Conservation (phyloP, 2,113 vertebrate species). For the Catagonus wagneri region DNA sequence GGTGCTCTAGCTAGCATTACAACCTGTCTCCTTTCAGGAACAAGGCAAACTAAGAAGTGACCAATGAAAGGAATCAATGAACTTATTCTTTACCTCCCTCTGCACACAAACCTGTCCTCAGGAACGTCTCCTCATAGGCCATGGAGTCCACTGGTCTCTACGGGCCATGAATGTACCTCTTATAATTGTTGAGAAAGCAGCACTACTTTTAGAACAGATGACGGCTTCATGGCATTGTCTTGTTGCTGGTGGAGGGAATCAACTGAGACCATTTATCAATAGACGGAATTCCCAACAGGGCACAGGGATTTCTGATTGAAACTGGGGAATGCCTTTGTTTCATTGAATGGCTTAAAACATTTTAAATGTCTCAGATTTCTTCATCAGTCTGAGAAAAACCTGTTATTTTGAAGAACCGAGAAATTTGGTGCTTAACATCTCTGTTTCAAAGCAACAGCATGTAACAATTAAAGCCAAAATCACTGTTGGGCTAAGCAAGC, state of each 20-base stretch:
- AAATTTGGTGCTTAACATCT: background rate
- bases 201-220: background rate
- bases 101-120: background rate
- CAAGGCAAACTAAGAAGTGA: slow-evolving; percentile 11
- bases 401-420: slow-evolving; percentile 33
- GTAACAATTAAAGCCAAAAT: background rate
- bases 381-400: background rate
- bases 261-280: background rate
- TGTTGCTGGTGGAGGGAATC: background rate
- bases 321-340: background rate
- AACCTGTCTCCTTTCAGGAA: background rate
- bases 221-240: background rate
- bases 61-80: background rate
- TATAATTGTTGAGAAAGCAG: background rate
- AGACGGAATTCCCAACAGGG: slow-evolving; percentile 14
- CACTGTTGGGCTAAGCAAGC: background rate
- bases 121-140: background rate
- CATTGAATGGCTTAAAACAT: background rate
- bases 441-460: background rate
- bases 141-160: background rate
- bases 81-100: background rate
- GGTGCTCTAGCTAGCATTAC: background rate
- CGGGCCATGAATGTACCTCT: background rate
- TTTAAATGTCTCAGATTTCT: background rate
- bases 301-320: slow-evolving; percentile 27